phyloP scores from a whole-genome alignment of 1,140 invertebrate genomes.

The Heliothis subflexa region DNA sequence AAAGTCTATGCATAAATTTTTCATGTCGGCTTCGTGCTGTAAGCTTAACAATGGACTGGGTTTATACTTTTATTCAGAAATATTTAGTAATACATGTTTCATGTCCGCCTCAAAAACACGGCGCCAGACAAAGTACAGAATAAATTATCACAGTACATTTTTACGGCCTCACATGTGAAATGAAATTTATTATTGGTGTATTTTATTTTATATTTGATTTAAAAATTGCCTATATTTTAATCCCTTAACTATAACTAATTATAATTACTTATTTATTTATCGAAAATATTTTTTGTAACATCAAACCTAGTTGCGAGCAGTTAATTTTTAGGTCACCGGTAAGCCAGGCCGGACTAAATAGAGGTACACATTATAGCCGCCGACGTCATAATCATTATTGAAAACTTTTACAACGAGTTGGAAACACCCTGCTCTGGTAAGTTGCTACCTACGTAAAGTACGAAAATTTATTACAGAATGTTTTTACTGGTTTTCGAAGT shows the following conservation, averaged over 20 bases:
- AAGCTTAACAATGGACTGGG: conserved; percentile 25
- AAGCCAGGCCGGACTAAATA: conserved; percentile 22
- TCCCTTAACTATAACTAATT: no score
- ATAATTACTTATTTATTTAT: no score
- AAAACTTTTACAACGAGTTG: conserved; percentile 55
- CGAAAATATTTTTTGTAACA: no score
- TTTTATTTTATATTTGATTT: not conserved
- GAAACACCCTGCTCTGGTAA: conserved; percentile 54
- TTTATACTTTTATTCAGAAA: conserved; percentile 12
- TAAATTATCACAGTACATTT: conserved; percentile 41
- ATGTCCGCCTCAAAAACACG: conserved; percentile 5
- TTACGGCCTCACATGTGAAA: conserved; percentile 37
- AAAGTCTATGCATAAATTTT: conserved; percentile 30
- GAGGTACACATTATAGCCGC: conserved; percentile 7
- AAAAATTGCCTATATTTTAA: not conserved
- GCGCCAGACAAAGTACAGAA: conserved; percentile 23
- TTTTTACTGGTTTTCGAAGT: conserved; percentile 80
- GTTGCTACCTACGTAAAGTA: conserved; percentile 56
- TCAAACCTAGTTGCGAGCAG: not conserved
- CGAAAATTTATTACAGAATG: conserved; percentile 80
- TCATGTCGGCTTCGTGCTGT: not conserved
- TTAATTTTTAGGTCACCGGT: not conserved
- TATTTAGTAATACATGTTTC: conserved; percentile 22
- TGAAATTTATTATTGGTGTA: conserved; percentile 36
- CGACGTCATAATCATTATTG: conserved; percentile 52